Base-by-base conservation (phyloP, 2,888 invertebrate genomes). In the Cacoxenus indagator region DNA sequence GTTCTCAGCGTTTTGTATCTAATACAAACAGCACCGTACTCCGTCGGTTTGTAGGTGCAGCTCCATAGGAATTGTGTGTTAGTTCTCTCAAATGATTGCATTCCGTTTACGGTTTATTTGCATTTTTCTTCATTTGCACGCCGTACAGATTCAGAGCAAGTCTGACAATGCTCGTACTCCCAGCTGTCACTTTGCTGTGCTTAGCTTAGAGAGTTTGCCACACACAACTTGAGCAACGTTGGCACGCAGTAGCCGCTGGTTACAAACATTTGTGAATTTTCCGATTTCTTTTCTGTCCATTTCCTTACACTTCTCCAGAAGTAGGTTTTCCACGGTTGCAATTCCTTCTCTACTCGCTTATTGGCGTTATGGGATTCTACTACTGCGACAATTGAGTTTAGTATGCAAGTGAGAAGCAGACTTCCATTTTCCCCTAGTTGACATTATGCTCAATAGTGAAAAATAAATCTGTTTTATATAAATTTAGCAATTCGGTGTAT, bases 191-290 rank as follows among this genome's bases (percentile, higher is more conserved):
- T 31, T 62, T 62, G 24, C 46, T 62, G 22, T 55, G 27, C 22
- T 55, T 26, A 11, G 24, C 8, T n/a, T 2, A 24, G 54, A 55
- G 14, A 9, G 24, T 26, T 14, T 43, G 43, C 24, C 62, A 19
- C 43, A 45, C 43, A 43, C 8, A 14, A 43, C 19, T 43, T 62
- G 62, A 22, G 14, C 26, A 22, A 26, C 27, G n/a, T 51, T 51
- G 29, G 14, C 62, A 43, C 22, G 62, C 64, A 64, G 11, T 65
- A 51, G 65, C 65, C 65, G 54, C 65, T 54, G 37, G 65, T 31
- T 65, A 37, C 65, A 65, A 65, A 65, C 54, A 65, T 54, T 65
- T n/a, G n/a, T n/a, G n/a, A n/a, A n/a, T n/a, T n/a, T n/a, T n/a
- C n/a, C n/a, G n/a, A n/a, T n/a, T n/a, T n/a, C n/a, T n/a, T n/a